Evolutionary conservation across 2,113 vertebrate genomes (phyloP).

Genomic region (Talpa occidentalis): DNA sequence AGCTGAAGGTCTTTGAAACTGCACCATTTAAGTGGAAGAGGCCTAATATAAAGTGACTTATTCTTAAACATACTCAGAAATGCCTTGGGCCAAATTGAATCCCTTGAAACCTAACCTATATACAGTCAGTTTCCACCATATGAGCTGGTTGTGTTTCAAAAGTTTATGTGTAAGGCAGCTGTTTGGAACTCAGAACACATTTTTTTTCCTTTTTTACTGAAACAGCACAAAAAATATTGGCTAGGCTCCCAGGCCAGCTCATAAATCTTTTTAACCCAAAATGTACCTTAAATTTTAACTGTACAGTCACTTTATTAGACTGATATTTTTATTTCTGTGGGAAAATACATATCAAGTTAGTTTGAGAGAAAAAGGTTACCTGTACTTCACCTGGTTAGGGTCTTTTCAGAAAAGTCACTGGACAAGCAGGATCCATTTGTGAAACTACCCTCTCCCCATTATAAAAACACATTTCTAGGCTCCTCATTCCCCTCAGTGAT

Average conservation of each 20-base stretch:
- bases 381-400: background rate
- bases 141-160: constrained; percentile 66
- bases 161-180: constrained; percentile 75
- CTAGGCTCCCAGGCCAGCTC: constrained; percentile 57
- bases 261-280: constrained; percentile 61
- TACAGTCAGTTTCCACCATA: constrained; percentile 56
- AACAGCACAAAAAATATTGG: constrained; percentile 66
- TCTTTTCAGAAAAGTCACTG: background rate
- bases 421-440: background rate
- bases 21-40: background rate
- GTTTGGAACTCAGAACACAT: constrained; percentile 72
- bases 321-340: constrained; percentile 53
- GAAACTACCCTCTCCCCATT: background rate
- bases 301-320: constrained; percentile 39
- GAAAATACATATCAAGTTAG: background rate
- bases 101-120: constrained; percentile 66
- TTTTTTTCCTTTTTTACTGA: constrained; percentile 9
- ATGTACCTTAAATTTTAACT: constrained; percentile 61
- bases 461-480: background rate
- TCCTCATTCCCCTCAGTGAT: background rate
- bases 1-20: constrained; percentile 42
- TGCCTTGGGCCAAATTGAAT: constrained; percentile 45
- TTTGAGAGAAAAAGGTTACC: constrained; percentile 32
- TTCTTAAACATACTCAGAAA: constrained; percentile 70
- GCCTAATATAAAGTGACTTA: constrained; percentile 55